Evolutionary conservation across 2,888 invertebrate species (phyloP).

Genomic region (Enchytraeus crypticus): DNA sequence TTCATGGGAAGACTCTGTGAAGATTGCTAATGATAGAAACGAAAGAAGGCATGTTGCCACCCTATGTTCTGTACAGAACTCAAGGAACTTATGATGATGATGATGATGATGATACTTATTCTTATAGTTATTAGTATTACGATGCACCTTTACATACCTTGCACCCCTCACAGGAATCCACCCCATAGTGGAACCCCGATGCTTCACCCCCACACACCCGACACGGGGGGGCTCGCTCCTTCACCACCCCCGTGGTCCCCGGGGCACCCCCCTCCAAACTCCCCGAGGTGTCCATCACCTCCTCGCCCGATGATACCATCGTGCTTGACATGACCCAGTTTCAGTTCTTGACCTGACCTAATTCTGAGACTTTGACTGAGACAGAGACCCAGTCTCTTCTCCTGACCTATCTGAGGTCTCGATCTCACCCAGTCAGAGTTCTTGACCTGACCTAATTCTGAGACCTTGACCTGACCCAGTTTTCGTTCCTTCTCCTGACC

Average conservation of each 20-base stretch:
- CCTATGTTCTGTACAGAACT: too few relatives aligned
- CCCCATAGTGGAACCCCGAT: constrained; percentile 46
- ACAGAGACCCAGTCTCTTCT: too few relatives aligned
- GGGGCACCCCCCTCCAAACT: too few relatives aligned
- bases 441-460: too few relatives aligned
- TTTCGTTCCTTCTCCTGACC: neutral
- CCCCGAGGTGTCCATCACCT: too few relatives aligned
- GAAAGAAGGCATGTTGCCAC: neutral
- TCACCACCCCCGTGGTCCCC: neutral
- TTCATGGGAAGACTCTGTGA: too few relatives aligned
- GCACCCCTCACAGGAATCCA: constrained; percentile 47
- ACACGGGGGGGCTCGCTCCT: constrained; percentile 33
- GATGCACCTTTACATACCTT: constrained; percentile 32
- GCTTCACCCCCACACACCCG: constrained; percentile 46
- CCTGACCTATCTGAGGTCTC: neutral
- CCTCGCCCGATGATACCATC: too few relatives aligned
- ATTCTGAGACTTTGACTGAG: too few relatives aligned
- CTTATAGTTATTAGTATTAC: neutral
- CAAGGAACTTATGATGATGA: too few relatives aligned
- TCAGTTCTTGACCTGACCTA: too few relatives aligned
- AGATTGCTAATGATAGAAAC: too few relatives aligned
- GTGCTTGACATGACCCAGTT: too few relatives aligned
- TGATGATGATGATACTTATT: neutral
- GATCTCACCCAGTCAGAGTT: neutral
- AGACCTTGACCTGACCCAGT: neutral